Base-by-base conservation (phyloP, 1,140 invertebrate genomes). In the Antheraea pernyi region DNA sequence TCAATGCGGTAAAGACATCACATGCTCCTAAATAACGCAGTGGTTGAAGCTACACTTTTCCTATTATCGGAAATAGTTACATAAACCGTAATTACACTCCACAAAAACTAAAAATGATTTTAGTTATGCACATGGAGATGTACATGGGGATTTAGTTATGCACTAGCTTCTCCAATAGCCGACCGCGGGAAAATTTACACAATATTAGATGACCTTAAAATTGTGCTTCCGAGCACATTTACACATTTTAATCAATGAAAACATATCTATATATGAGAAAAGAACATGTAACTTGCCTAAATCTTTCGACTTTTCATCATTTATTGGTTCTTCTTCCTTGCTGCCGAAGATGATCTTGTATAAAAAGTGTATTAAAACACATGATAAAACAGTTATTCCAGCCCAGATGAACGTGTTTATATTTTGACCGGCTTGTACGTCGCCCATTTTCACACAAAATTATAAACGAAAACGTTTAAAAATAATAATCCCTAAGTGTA, bases 381-480 rank as follows among this genome's bases (percentile, higher is more conserved):
- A 86, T 67, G 79, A 67, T 61, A 88, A 69, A 67, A 88, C 66
- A 42, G 86, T 86, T 72, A 82, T 64, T 70, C 78, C 83, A 62
- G 77, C 76, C 68, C 82, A 64, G n/a, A 87, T 69, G 73, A 87
- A 81, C 53, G 78, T 72, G 74, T 85, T 84, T 70, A 76, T 75
- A 67, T 77, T 82, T 75, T 79, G 74, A 82, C 85, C 84, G 83
- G 83, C 83, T 78, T 82, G 73, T 74, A 80, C 69, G 70, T 86
- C 82, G 71, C 81, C 82, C 85, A 88, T 88, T 89, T 88, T 89
- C 86, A 91, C 86, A 82, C 72, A 91, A 75, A 82, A 84, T 79
- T 77, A 36, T 73, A 69, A 42, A 67, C 30, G 65, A 72, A 73
- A 76, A 70, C 53, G 46, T 13, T 16, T 68, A 75, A 75, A 64